phyloP scores from a whole-genome alignment of 2,113 vertebrate species.

The Alces alces region DNA sequence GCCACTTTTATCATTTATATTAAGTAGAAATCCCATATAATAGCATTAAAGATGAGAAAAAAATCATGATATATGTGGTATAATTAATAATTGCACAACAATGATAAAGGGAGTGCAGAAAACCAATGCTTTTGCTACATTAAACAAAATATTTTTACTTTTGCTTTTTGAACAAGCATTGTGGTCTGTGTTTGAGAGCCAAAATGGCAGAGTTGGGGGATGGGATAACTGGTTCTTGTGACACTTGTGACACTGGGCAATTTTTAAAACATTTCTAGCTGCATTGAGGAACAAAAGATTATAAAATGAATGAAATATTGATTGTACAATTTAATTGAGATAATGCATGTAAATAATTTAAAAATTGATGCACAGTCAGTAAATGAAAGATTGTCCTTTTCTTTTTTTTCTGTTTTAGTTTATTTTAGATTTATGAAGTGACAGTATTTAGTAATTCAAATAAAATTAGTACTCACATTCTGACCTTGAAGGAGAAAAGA shows the following conservation, averaged over 20 bases:
- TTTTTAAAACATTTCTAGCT: background rate
- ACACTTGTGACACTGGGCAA: rapidly evolving
- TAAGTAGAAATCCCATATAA: background rate
- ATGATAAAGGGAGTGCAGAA: background rate
- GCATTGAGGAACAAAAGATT: background rate
- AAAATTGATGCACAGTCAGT: background rate
- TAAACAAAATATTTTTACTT: background rate
- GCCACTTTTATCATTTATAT: background rate
- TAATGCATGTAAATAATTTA: background rate
- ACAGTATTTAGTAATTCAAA: background rate
- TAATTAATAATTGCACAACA: background rate
- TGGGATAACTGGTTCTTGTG: background rate
- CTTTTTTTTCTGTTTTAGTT: background rate
- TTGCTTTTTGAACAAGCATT: background rate
- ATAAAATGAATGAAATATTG: background rate
- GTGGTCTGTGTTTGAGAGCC: background rate
- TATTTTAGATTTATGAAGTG: background rate
- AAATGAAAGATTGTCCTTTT: background rate
- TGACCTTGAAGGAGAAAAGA: background rate
- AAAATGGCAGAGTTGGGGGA: background rate
- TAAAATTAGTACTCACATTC: background rate
- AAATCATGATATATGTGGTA: rapidly evolving
- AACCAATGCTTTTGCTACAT: background rate
- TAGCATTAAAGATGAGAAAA: background rate
- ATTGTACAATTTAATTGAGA: background rate